Evolutionary conservation across 2,888 invertebrate species (phyloP), one percentile per base, ranked within the genome.

Genomic region (Andrena camellia): DNA sequence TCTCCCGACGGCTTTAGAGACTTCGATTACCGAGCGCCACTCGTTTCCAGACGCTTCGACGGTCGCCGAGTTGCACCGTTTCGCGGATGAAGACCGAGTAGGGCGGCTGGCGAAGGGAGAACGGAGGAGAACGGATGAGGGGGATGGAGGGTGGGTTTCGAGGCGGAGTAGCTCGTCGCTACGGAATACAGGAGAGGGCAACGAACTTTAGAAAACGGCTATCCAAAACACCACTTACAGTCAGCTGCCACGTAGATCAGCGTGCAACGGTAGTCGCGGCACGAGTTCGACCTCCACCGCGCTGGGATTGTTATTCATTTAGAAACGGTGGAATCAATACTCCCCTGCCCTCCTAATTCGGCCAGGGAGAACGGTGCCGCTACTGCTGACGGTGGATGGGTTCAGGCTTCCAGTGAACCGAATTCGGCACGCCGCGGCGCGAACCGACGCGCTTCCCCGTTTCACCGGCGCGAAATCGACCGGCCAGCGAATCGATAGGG

Each of bases 281-380:
- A 92, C 90, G 84, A 93, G 88, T 89, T 93, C 93, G 86, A 93
- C 92, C 87, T 93, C 93, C 89, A 93, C 91, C 63, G 89, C 90
- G 85, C 92, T 89, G 75, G 90, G 89, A 91, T 93, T 93, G 87
- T 93, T 93, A 91, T 93, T 93, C 93, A 93, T 93, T 91, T 90
- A 90, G 86, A 78, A 76, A 66, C 73, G 70, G 7, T 63, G 69
- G 79, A 84, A 88, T 88, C 88, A 80, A 88, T 86, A 84, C 81
- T 78, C 81, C 66, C 64, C 83, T 81, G 74, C 82, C 76, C 82
- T 76, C 50, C 85, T 74, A 86, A 85, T 86, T 85, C 76, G 42
- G 66, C 74, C 76, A 64, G 82, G 63, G 66, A 67, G 78, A 52
- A 60, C 70, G 59, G 48, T 20, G 42, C 13, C 31, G 59, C 59